Conservation (phyloP, 1,140 invertebrate genomes). For the Dreissena polymorpha region DNA sequence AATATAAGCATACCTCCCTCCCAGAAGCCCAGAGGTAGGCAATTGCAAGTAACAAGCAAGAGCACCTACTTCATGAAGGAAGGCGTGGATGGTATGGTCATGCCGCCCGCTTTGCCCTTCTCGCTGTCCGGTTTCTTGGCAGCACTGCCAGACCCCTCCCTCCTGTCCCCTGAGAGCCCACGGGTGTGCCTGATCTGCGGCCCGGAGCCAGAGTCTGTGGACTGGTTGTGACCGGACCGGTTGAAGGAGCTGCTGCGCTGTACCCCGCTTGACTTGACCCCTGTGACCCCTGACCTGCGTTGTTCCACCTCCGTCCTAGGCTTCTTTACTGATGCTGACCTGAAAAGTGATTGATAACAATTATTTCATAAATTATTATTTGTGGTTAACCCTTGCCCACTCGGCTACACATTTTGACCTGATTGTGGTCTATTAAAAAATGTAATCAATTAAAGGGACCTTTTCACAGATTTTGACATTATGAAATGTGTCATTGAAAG, state of each 20-base stretch:
- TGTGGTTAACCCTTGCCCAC: too few relatives aligned
- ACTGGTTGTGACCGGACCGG: slow-evolving; percentile 7
- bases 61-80: slow-evolving; percentile 64
- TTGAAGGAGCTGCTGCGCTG: slow-evolving; percentile 41
- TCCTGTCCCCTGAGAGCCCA: slow-evolving; percentile 33
- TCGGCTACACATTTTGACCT: too few relatives aligned
- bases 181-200: slow-evolving; percentile 15
- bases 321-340: slow-evolving; percentile 42
- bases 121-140: slow-evolving; percentile 26
- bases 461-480: too few relatives aligned
- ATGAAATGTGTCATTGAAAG: too few relatives aligned
- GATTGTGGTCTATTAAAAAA: too few relatives aligned
- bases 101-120: slow-evolving; percentile 32
- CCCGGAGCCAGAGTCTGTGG: background rate
- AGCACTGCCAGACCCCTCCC: background rate
- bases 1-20: background rate
- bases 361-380: too few relatives aligned
- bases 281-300: background rate
- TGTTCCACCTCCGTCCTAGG: background rate
- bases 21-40: background rate
- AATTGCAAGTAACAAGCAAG: background rate
- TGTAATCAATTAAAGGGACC: too few relatives aligned
- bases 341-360: background rate
- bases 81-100: slow-evolving; percentile 67
- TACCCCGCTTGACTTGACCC: background rate